Conservation (phyloP, 2,888 invertebrate species). For the Ypsolopha sequella region DNA sequence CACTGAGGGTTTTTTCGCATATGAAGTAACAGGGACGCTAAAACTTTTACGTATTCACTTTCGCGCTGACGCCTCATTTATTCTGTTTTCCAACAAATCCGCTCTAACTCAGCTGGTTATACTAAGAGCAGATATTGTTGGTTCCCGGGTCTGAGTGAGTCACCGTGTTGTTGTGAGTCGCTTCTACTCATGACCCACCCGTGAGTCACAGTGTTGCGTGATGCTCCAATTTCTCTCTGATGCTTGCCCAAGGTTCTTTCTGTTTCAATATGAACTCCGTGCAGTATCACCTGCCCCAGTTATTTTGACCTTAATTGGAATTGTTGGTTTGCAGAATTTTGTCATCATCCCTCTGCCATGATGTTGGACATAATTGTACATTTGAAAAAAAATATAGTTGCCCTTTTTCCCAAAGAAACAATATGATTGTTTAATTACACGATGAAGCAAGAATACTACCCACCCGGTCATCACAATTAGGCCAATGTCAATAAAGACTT, state of each 20-base stretch:
- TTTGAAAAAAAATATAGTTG: background rate
- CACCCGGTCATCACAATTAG: no score
- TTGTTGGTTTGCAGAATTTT: background rate
- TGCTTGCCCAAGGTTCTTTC: slow-evolving; percentile 32
- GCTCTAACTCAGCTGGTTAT: no score
- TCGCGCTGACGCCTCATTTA: no score
- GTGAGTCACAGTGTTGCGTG: slow-evolving; percentile 21
- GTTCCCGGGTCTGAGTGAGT: slow-evolving; percentile 4
- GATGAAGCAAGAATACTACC: no score
- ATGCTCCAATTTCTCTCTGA: slow-evolving; percentile 37
- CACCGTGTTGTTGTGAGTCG: slow-evolving; percentile 9
- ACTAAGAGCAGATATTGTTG: background rate
- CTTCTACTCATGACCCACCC: slow-evolving; percentile 27
- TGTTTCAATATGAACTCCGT: slow-evolving; percentile 25
- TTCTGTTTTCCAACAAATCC: no score
- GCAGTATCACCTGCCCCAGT: slow-evolving; percentile 8
- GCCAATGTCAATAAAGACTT: no score
- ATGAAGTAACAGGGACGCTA: no score
- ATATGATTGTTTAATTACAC: no score
- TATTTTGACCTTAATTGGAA: background rate
- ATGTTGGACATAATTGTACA: background rate
- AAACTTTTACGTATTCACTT: no score
- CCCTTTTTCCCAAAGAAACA: no score
- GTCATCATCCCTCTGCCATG: background rate
- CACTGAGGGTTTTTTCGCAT: no score